These are phyloP conservation scores for Epinotia bilunana DNA, from an alignment of 2,888 invertebrate genomes.

Conservation along the genomic window DNA sequence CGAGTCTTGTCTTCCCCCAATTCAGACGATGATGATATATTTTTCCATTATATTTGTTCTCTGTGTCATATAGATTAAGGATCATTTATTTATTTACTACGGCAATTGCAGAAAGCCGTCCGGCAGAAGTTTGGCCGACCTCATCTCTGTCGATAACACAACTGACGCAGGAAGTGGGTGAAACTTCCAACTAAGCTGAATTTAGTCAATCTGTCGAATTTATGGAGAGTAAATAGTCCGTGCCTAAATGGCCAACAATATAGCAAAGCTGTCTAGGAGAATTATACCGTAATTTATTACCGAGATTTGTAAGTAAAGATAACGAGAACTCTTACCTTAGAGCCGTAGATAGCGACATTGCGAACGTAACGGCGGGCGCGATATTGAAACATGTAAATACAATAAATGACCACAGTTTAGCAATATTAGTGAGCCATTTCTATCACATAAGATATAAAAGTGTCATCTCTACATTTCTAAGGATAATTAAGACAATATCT, in stretches of 20 bases:
- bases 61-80: background rate
- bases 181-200: slow-evolving; percentile 51
- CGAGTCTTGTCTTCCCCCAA: too few relatives aligned
- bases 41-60: too few relatives aligned
- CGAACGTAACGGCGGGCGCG: background rate
- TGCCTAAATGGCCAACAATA: slow-evolving; percentile 30
- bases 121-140: slow-evolving; percentile 34
- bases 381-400: background rate
- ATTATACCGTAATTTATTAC: slow-evolving; percentile 9
- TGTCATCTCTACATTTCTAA: background rate
- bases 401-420: background rate
- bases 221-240: slow-evolving; percentile 32
- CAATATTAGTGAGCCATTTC: background rate
- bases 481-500: too few relatives aligned
- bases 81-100: background rate
- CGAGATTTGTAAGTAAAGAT: slow-evolving; percentile 2
- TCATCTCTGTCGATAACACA: slow-evolving; percentile 57
- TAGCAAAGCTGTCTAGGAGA: slow-evolving; percentile 13
- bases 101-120: slow-evolving; percentile 5
- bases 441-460: background rate
- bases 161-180: slow-evolving; percentile 52
- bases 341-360: background rate
- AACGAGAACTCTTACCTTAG: background rate
- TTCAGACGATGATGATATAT: too few relatives aligned
- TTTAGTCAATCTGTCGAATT: slow-evolving; percentile 40